phyloP scores from a whole-genome alignment of 2,888 invertebrate species.

The Drosophila emarginata region DNA sequence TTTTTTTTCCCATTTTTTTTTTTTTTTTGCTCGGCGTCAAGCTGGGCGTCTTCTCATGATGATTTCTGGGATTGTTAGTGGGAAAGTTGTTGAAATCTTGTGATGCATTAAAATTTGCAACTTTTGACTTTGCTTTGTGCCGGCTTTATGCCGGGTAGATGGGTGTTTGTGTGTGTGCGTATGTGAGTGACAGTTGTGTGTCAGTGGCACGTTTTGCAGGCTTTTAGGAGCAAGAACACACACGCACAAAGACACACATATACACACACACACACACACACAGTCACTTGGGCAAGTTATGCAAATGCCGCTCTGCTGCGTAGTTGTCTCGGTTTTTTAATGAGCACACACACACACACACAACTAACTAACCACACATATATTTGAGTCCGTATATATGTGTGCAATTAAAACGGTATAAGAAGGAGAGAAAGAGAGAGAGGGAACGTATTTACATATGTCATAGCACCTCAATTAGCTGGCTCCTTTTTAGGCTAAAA shows the following conservation, averaged over 20 bases:
- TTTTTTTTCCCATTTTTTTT: conserved; percentile 20
- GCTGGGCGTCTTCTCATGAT: conserved; percentile 42
- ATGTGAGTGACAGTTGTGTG: conserved; percentile 70
- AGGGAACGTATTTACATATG: conserved; percentile 31
- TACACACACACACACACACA: conserved; percentile 12
- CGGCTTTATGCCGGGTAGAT: conserved; percentile 5
- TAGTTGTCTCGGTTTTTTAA: conserved; percentile 70
- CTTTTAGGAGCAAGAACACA: conserved; percentile 53
- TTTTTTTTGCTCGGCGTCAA: conserved; percentile 33
- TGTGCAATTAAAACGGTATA: conserved; percentile 68
- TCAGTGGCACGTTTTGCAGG: conserved; percentile 70
- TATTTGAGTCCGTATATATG: conserved; percentile 19
- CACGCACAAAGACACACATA: conserved; percentile 9
- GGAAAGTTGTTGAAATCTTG: conserved; percentile 65
- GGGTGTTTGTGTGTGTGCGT: conserved; percentile 21
- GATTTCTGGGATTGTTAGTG: conserved; percentile 40
- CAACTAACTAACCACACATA: conserved; percentile 6
- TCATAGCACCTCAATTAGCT: conserved; percentile 31
- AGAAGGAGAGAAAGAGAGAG: conserved; percentile 15
- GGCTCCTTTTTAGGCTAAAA: conserved; percentile 27
- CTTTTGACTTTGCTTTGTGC: conserved; percentile 72
- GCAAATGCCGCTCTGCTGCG: conserved; percentile 73
- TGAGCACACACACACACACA: conserved; percentile 55
- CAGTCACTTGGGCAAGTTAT: conserved; percentile 47
- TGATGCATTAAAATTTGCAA: conserved; percentile 76